phyloP scores from a whole-genome alignment of 2,888 invertebrate genomes.

The Acanthosepion esculentum region DNA sequence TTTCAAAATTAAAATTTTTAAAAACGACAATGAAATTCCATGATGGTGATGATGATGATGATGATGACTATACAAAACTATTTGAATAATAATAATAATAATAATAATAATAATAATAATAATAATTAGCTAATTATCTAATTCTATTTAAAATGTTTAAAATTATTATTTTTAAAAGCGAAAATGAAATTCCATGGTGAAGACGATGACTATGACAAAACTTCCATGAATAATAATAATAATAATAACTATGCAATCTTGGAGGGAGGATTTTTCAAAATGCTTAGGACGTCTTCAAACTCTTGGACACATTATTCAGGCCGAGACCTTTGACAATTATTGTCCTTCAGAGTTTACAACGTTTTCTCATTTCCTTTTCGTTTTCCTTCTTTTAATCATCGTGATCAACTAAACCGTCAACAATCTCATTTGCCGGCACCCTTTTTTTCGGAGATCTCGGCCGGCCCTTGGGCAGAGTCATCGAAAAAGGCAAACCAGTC shows the following conservation, averaged over 20 bases:
- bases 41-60: background rate
- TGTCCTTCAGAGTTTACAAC: background rate
- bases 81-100: background rate
- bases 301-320: background rate
- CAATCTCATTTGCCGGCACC: background rate
- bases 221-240: background rate
- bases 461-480: background rate
- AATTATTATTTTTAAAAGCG: background rate
- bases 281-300: slow-evolving; percentile 3
- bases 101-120: background rate
- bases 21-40: no score
- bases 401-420: background rate
- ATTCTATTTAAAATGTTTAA: background rate
- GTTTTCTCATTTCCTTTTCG: background rate
- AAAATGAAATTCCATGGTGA: background rate
- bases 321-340: background rate
- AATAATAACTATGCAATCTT: background rate
- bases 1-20: no score
- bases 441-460: slow-evolving; percentile 33
- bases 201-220: background rate
- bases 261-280: slow-evolving; percentile 3
- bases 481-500: slow-evolving; percentile 16
- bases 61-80: background rate
- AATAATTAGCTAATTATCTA: background rate
- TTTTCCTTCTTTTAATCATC: background rate